Evolutionary conservation across 2,113 vertebrate species (phyloP), one percentile per base, ranked within the genome.

Genomic region (Macquaria australasica): DNA sequence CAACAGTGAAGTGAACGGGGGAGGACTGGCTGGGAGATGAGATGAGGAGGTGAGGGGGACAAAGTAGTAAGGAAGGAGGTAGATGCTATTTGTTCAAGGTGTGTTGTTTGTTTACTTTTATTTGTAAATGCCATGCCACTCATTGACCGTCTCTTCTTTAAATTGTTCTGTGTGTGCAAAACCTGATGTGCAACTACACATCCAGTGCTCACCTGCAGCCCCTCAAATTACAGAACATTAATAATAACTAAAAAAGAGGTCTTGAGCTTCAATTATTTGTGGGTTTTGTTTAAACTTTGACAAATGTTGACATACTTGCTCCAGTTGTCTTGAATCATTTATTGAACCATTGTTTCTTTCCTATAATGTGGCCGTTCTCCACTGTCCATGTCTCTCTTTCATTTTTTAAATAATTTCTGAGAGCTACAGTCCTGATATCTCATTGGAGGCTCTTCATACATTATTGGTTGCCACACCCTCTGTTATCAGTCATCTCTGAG

Each of bases 401-500:
- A 8, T 51, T 63, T 59, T 20, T 28, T 0, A 43, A 31, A 58
- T 83, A 48, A 68, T 50, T 79, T 55, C 60, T 34, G 48, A 1
- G 43, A 31, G 14, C 34, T 34, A 31, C 50, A 37, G 34, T 71
- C 20, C 6, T 41, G 25, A 21, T 43, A 14, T 82, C 28, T 71
- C 0, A 48, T 71, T 8, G 9, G 25, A 63, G 23, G 14, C 56
- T 59, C 20, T 67, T 5, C 1, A 5, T 77, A 60, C 3, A 15
- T 50, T 78, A 63, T 79, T 48, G 68, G 77, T 41, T 4, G 21
- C 73, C 79, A 74, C 76, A 0, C 79, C 53, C 69, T 76, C 51
- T 5, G 28, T 56, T 86, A 87, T 90, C 90, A 58, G 87, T 80
- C 64, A 87, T 81, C 78, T 81, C 50, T 66, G 73, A 82, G 51